Evolutionary conservation across 1,140 invertebrate genomes (phyloP).

Genomic region (Polypedilum vanderplanki): DNA sequence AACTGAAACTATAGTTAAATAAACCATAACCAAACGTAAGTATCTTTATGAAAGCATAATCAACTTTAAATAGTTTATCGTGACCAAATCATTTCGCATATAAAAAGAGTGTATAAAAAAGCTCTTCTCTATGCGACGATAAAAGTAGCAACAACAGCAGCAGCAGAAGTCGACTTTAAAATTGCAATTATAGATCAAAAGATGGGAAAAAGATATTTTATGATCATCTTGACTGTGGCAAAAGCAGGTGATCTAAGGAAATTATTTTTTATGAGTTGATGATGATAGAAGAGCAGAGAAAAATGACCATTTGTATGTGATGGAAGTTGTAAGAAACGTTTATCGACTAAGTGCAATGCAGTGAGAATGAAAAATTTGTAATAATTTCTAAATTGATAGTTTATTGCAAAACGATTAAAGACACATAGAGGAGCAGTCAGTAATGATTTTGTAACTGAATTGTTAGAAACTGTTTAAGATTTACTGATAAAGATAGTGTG

Average conservation of each 20-base stretch:
- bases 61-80: conserved; percentile 26
- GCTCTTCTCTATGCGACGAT: background rate
- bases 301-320: background rate
- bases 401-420: background rate
- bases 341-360: background rate
- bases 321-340: background rate
- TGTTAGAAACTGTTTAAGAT: no score
- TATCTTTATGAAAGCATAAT: conserved; percentile 21
- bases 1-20: conserved; percentile 22
- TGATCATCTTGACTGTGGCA: background rate
- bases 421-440: no score
- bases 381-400: background rate
- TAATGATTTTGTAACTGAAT: no score
- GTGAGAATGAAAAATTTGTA: background rate
- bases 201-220: background rate
- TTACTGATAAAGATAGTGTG: no score
- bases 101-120: background rate
- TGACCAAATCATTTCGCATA: conserved; percentile 27
- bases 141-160: no score
- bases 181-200: background rate
- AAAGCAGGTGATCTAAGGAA: background rate
- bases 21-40: conserved; percentile 11
- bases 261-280: background rate
- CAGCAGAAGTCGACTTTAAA: background rate
- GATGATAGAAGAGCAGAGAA: background rate